Evolutionary conservation across 2,113 vertebrate genomes (phyloP).

Genomic region (Marmota flaviventris): DNA sequence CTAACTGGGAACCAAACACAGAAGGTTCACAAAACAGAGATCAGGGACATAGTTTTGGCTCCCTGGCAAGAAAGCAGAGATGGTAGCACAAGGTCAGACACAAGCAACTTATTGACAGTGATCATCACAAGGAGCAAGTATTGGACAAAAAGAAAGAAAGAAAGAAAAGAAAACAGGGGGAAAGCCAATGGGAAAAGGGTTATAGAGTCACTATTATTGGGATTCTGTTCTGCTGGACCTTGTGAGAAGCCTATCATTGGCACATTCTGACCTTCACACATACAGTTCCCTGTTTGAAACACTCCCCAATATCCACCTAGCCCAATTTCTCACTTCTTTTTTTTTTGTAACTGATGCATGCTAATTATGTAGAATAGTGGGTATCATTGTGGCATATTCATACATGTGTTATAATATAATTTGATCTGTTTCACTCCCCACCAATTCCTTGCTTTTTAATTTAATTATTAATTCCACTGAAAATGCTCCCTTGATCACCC

Average conservation of each 20-base stretch:
- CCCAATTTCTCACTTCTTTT: not conserved
- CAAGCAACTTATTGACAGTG: not conserved
- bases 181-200: not conserved
- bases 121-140: not conserved
- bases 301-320: not conserved
- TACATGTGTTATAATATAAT: not conserved
- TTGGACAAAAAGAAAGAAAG: not conserved
- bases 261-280: not conserved
- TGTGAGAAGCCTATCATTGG: not conserved
- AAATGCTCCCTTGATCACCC: not conserved
- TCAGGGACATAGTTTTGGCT: not conserved
- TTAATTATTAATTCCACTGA: not conserved
- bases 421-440: not conserved
- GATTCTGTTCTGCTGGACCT: not conserved
- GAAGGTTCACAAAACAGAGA: not conserved
- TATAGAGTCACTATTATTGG: too few species aligned
- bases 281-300: not conserved
- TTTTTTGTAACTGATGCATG: not conserved
- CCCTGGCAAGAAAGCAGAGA: not conserved
- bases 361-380: not conserved
- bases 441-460: not conserved
- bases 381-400: not conserved
- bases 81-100: not conserved
- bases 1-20: not conserved
- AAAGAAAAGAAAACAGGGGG: not conserved